Base-by-base conservation (phyloP, 2,797 vertebrate genomes). In the Chelonia mydas region DNA sequence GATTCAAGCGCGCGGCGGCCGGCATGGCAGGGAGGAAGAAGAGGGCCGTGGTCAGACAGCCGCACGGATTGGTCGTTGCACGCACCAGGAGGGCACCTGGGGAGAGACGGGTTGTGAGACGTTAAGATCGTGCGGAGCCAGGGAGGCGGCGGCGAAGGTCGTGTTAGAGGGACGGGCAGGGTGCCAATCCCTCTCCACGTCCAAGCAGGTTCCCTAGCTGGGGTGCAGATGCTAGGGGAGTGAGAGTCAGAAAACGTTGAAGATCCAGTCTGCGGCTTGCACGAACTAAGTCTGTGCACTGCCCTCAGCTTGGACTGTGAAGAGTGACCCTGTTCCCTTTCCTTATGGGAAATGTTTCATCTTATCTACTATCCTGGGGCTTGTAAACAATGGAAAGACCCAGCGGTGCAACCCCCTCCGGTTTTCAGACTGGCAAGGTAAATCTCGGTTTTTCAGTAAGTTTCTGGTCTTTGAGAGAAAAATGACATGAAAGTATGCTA, bases 141-240 rank as follows among this genome's bases (percentile, higher is more conserved):
- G 17, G 33, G 17, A 7, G 65, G n/a, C 33, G n/a, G 28, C 16
- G n/a, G 2, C 6, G 65, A 37, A 33, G 4, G 65, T 11, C 6
- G 57, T 3, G 27, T 13, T 28, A 6, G 6, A 31, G 57, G 28
- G 57, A 31, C 11, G 27, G 57, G 28, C 12, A 2, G 28, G 4
- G 28, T 6, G 57, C 33, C 57, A 7, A 4, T 7, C 28, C 57
- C 28, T 16, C 59, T 57, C 59, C 6, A 3, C 5, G 6, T 15
- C 28, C 31, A 6, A 61, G 9, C 19, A 3, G 3, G 3, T 37
- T 37, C n/a, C n/a, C n/a, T 21, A 0, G 7, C 17, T 5, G 61
- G 7, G 4, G 3, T 21, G n/a, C 19, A 37, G 3, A 12, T 41
- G 5, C 5, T 1, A 11, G n/a, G n/a, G 5, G 61, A 61, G 59